Evolutionary conservation across 1,140 invertebrate genomes (phyloP).

Genomic region (Drosophila auraria): DNA sequence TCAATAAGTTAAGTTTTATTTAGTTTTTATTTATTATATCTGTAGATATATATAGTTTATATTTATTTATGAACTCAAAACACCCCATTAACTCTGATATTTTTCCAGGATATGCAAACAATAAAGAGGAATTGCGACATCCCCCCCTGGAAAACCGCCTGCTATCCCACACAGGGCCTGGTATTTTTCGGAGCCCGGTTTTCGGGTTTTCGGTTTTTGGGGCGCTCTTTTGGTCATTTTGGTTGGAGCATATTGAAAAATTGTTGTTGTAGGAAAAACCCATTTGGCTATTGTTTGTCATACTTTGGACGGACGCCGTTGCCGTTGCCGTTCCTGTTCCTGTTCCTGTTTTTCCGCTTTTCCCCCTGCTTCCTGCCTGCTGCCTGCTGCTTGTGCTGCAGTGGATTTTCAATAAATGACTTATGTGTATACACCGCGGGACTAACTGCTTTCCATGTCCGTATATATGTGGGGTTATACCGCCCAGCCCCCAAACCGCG

Average conservation of each 20-base stretch:
- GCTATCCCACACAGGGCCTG: slow-evolving; percentile 21
- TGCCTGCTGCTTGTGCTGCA: slow-evolving; percentile 42
- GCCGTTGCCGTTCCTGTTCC: slow-evolving; percentile 35
- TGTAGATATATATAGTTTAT: no score
- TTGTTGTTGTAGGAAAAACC: slow-evolving; percentile 81
- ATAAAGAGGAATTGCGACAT: slow-evolving; percentile 18
- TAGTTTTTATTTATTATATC: neutral
- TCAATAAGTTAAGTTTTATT: no score
- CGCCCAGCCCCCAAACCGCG: neutral
- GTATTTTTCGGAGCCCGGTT: slow-evolving; percentile 24
- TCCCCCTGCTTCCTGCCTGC: neutral
- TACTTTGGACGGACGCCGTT: slow-evolving; percentile 62
- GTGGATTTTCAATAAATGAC: slow-evolving; percentile 82
- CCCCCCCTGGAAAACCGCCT: neutral
- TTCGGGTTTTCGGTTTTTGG: slow-evolving; percentile 26
- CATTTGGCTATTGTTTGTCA: slow-evolving; percentile 82
- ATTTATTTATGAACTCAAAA: neutral
- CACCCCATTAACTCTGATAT: neutral
- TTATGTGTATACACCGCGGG: slow-evolving; percentile 70
- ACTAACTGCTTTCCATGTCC: slow-evolving; percentile 60
- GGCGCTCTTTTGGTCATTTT: slow-evolving; percentile 71
- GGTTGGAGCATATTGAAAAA: slow-evolving; percentile 75
- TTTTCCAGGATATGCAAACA: slow-evolving; percentile 29
- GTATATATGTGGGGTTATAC: slow-evolving; percentile 1
- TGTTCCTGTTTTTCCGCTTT: slow-evolving; percentile 39